These are phyloP conservation scores for Orchesella flavescens DNA, from an alignment of 2,888 invertebrate species.

Conservation along the genomic window DNA sequence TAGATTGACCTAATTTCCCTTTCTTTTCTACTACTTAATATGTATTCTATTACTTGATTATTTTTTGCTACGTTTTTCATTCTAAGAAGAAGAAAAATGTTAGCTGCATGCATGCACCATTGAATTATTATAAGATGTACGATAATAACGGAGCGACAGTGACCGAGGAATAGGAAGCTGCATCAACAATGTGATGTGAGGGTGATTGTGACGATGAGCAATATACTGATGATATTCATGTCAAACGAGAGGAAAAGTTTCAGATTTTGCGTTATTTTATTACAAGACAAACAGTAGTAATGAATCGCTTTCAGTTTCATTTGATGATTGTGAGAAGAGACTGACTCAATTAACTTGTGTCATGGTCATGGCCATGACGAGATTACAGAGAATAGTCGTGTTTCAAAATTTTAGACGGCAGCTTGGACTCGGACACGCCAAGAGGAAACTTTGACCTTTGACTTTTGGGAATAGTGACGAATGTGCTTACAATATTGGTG, in stretches of 20 bases:
- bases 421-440: too few relatives aligned
- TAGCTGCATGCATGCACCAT: neutral
- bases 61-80: too few relatives aligned
- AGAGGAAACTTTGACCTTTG: constrained; percentile 27
- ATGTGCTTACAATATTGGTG: neutral
- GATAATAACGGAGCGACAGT: neutral
- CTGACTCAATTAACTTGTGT: neutral
- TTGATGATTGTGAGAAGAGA: constrained; percentile 3
- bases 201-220: constrained; percentile 10
- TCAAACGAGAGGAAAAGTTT: constrained; percentile 45
- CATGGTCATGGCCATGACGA: constrained; percentile 42
- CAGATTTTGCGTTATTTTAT: neutral
- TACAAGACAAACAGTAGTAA: neutral
- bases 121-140: neutral
- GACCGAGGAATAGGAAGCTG: too few relatives aligned
- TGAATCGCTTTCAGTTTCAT: constrained; percentile 43
- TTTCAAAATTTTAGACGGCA: too few relatives aligned
- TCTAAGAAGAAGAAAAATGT: too few relatives aligned
- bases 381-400: neutral
- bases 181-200: too few relatives aligned
- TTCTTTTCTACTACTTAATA: neutral
- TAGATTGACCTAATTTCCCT: constrained; percentile 45
- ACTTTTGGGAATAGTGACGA: neutral
- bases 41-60: too few relatives aligned
- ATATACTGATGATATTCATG: neutral